A percentile compares a stretch with the other conserved stretches of the same genome.
These are phyloP conservation scores for Drosophila infuscata DNA, from an alignment of 2,888 invertebrate species.

Conservation along the genomic window DNA sequence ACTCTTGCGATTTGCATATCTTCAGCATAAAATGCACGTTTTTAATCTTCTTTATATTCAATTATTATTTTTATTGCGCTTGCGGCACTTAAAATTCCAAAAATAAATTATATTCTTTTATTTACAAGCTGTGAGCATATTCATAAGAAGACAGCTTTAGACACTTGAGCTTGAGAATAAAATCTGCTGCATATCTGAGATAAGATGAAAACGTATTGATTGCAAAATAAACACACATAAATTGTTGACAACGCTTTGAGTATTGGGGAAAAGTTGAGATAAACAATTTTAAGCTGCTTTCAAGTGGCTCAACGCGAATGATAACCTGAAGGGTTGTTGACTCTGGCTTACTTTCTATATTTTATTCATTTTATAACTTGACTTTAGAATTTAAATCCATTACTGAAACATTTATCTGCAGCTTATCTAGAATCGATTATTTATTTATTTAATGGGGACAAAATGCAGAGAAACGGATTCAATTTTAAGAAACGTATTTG, in stretches of 20 bases:
- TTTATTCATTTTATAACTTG: neutral
- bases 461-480: neutral
- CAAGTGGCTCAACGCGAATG: slow-evolving; percentile 3
- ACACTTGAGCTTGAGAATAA: neutral
- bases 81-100: neutral
- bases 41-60: neutral
- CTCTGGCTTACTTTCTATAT: neutral
- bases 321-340: slow-evolving; percentile 4
- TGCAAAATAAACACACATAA: neutral
- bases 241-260: slow-evolving; percentile 4
- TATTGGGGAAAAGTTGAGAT: neutral
- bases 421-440: neutral
- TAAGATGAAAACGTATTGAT: slow-evolving; percentile 4
- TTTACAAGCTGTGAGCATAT: neutral
- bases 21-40: neutral
- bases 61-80: neutral
- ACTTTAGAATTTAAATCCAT: neutral
- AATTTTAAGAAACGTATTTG: neutral
- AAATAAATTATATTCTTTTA: neutral
- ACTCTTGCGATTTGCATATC: neutral
- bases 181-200: neutral
- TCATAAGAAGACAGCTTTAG: neutral
- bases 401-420: neutral
- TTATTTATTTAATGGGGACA: neutral
- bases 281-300: slow-evolving; percentile 19